A percentile compares a stretch with the other conserved stretches of the same genome.
Evolutionary conservation across 2,113 vertebrate genomes (phyloP).

Genomic region (Myotis brandtii): DNA sequence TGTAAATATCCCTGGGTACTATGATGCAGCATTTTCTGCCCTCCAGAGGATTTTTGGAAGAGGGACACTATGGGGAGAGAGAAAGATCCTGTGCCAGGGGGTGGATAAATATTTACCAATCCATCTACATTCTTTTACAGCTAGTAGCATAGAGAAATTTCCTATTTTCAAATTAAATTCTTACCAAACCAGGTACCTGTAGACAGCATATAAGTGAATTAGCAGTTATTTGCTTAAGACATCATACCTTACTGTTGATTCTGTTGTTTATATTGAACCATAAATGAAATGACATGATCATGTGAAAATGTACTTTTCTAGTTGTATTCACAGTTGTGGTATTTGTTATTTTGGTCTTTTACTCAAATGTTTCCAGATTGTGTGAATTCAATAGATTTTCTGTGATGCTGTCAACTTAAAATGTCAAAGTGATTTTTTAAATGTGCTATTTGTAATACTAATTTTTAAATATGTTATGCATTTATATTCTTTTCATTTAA

Average conservation of each 20-base stretch:
- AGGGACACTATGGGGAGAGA: not conserved
- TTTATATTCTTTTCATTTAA: slow-evolving; percentile 38
- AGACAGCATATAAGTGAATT: not conserved
- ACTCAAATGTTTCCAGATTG: not conserved
- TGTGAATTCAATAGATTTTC: not conserved
- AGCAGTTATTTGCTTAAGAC: not conserved
- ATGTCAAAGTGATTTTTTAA: not conserved
- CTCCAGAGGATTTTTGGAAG: not conserved
- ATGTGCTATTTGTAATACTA: not conserved
- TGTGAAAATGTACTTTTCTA: not conserved
- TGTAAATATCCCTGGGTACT: not conserved
- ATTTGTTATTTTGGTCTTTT: slow-evolving; percentile 32
- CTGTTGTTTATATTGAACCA: slow-evolving; percentile 43
- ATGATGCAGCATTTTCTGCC: not conserved
- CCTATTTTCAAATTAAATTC: not conserved
- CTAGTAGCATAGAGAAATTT: not conserved
- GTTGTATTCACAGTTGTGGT: slow-evolving; percentile 3
- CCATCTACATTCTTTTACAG: not conserved
- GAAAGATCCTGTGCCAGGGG: not conserved
- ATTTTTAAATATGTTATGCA: not conserved
- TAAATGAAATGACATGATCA: slow-evolving; percentile 12
- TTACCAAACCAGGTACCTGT: not conserved
- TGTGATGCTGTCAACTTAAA: not conserved
- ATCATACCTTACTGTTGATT: not conserved
- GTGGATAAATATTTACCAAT: not conserved